These are phyloP conservation scores for Heliothis subflexa DNA, from an alignment of 1,140 invertebrate genomes.

Conservation along the genomic window DNA sequence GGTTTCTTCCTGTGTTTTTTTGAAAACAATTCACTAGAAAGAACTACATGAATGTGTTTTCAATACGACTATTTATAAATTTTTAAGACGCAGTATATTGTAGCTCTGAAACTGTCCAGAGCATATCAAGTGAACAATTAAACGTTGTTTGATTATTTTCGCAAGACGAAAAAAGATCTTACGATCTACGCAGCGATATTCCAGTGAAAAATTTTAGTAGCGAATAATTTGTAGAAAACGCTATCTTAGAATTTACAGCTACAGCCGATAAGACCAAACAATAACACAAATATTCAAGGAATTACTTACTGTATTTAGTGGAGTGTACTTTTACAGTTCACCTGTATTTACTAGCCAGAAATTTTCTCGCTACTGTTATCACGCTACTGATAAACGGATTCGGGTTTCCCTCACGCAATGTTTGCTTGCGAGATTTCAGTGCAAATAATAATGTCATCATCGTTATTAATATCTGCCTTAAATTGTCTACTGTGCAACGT, in stretches of 20 bases:
- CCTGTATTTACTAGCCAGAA: not conserved
- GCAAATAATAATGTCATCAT: not conserved
- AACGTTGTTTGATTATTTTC: slow-evolving; percentile 57
- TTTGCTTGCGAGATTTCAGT: not conserved
- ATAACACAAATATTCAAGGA: not conserved
- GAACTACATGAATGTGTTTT: slow-evolving; percentile 42
- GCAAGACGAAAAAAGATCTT: slow-evolving; percentile 56
- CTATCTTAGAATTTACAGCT: slow-evolving; percentile 32
- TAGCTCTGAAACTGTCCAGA: slow-evolving; percentile 55
- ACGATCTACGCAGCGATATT: slow-evolving; percentile 45
- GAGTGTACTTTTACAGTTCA: not conserved
- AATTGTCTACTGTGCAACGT: too few species aligned
- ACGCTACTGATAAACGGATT: slow-evolving; percentile 21
- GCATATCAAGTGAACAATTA: slow-evolving; percentile 60
- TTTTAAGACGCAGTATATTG: slow-evolving; percentile 34
- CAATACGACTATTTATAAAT: slow-evolving; percentile 41
- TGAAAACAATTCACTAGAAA: slow-evolving; percentile 1
- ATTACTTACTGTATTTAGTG: not conserved
- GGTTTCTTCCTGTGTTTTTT: not conserved
- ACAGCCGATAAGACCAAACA: not conserved
- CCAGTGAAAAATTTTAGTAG: slow-evolving; percentile 7
- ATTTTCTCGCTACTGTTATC: not conserved
- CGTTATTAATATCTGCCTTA: too few species aligned
- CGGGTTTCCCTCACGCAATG: slow-evolving; percentile 29
- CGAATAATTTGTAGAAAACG: slow-evolving; percentile 14